Conservation (phyloP, 2,113 vertebrate genomes). For the Sigmodon hispidus region DNA sequence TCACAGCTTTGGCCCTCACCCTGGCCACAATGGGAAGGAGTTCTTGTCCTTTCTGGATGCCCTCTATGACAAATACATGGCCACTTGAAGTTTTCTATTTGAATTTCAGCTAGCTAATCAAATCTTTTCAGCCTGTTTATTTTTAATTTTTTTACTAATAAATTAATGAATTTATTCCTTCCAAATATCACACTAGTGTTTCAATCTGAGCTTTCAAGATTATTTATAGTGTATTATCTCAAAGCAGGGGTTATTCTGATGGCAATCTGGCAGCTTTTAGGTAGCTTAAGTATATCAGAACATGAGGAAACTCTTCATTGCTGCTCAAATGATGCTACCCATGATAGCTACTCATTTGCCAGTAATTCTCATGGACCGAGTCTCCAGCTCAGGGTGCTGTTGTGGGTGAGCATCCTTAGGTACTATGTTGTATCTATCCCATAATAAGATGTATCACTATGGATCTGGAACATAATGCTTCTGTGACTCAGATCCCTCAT, state of each 20-base stretch:
- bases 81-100: background rate
- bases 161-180: conserved; percentile 63
- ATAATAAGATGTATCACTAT: background rate
- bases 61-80: background rate
- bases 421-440: fast-evolving
- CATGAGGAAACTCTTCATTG: background rate
- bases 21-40: background rate
- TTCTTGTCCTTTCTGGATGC: background rate
- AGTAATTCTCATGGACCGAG: background rate
- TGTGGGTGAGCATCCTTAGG: too few relatives aligned
- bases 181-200: conserved; percentile 48
- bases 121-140: conserved; percentile 50
- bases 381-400: background rate
- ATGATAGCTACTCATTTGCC: background rate
- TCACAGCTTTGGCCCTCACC: fast-evolving
- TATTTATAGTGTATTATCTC: background rate
- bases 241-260: background rate
- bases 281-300: background rate
- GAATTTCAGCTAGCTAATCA: conserved; percentile 12
- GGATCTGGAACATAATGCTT: background rate
- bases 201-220: conserved; percentile 45
- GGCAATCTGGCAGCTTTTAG: background rate
- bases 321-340: background rate
- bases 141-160: conserved; percentile 62
- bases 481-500: background rate